These are phyloP conservation scores for Caenorhabditis sp. DNA, from an alignment of 2,888 invertebrate genomes.

Conservation along the genomic window DNA sequence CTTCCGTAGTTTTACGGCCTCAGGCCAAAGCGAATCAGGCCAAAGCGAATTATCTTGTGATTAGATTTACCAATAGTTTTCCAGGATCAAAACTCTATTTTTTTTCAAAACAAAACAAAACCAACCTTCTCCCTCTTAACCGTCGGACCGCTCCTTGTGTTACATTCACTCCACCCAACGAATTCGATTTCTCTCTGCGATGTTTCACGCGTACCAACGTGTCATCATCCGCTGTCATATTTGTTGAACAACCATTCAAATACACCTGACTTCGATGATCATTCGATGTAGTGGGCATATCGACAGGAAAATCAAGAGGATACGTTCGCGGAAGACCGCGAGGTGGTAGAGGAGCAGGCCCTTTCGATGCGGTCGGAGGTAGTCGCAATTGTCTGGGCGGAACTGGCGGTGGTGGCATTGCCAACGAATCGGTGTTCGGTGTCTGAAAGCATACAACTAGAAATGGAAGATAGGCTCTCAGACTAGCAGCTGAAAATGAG, in stretches of 20 bases:
- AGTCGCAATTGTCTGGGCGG: constrained; percentile 47
- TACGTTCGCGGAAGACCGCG: constrained; percentile 49
- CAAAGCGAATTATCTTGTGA: too few species aligned
- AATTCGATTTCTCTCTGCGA: constrained; percentile 53
- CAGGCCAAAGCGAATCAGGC: too few species aligned
- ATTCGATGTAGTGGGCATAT: constrained; percentile 53
- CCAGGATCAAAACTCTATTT: too few species aligned
- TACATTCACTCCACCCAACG: constrained; percentile 36
- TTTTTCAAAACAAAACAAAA: background rate
- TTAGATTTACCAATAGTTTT: too few species aligned
- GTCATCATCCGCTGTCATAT: constrained; percentile 46
- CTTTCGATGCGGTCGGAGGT: constrained; percentile 45
- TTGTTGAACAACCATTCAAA: constrained; percentile 38
- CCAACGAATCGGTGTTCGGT: constrained; percentile 36
- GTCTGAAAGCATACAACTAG: constrained; percentile 14
- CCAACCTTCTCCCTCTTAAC: constrained; percentile 7
- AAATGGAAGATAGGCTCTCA: background rate
- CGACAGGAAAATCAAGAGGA: constrained; percentile 53
- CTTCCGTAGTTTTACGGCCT: too few species aligned
- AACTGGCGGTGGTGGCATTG: constrained; percentile 51
- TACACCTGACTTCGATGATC: constrained; percentile 49
- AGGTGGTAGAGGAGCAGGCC: constrained; percentile 47
- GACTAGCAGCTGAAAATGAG: background rate
- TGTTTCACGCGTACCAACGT: constrained; percentile 58
- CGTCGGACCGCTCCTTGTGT: background rate